phyloP scores from a whole-genome alignment of 2,113 vertebrate genomes.

The Clarias batrachus region DNA sequence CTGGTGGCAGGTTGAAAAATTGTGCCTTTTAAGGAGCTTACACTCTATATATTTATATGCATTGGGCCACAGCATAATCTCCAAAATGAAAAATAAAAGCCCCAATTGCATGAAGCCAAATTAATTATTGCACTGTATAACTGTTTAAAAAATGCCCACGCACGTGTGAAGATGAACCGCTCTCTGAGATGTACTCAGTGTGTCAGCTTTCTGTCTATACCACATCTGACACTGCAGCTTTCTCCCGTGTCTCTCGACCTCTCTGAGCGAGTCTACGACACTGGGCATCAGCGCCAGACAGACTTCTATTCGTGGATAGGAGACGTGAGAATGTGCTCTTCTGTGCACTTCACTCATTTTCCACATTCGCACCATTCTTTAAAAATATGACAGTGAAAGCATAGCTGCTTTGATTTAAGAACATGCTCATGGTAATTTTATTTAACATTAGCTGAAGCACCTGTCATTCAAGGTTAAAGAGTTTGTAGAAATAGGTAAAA shows the following conservation, averaged over 20 bases:
- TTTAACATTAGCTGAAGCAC: neutral
- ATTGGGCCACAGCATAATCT: neutral
- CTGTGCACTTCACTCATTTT: neutral
- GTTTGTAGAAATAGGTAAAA: too few species aligned
- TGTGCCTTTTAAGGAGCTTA: neutral
- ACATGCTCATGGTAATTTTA: neutral
- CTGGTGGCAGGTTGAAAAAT: neutral
- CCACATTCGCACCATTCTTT: neutral
- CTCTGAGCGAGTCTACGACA: neutral
- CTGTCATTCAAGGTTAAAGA: too few species aligned
- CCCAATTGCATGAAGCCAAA: neutral
- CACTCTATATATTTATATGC: neutral
- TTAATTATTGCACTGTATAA: neutral
- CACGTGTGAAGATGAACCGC: neutral
- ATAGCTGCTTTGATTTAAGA: neutral
- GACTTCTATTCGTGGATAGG: neutral
- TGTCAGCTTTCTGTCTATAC: neutral
- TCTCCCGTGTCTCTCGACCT: neutral
- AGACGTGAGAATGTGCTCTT: neutral
- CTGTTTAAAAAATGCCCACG: neutral
- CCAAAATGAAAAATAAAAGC: slow-evolving; percentile 7
- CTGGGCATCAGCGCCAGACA: neutral
- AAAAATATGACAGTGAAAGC: neutral
- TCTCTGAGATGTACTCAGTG: neutral
- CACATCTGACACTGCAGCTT: neutral